Base-by-base conservation (phyloP, 2,888 invertebrate genomes). In the Leptinotarsa peninsularis region DNA sequence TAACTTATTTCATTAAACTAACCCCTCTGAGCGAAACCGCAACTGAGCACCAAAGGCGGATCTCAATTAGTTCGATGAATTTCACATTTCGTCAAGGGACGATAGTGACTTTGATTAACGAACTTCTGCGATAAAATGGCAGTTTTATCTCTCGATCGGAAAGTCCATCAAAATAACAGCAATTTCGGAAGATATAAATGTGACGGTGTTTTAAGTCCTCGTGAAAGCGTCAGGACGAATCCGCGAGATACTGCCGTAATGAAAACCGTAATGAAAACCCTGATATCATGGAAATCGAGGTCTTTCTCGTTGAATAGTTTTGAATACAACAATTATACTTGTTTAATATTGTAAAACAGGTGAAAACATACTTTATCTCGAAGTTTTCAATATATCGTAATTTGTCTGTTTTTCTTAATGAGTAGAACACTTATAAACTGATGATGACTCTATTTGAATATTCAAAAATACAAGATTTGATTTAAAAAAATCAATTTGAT, bases 191-290 rank as follows among this genome's bases (percentile, higher is more conserved):
- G 23, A 58, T 27, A 58, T 58, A 58, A 58, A 15, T 14, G 23
- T 58, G 58, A 58, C 58, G 58, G 58, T 23, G 27, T 58, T 58
- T 58, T 58, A 27, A 58, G 23, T 23, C 58, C 58, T 21, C 23
- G 14, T 58, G 23, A 58, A 58, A 58, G 58, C 58, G 15, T 15
- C 58, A 23, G 17, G 58, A 27, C 23, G 58, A 58, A 58, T 58
- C 58, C 14, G 58, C 21, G 23, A 58, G 27, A 23, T 58, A 17
- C 15, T 1, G 58, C 14, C 4, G 15, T 23, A 23, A 58, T 58
- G 23, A 58, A 58, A 58, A n/a, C n/a, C n/a, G n/a, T n/a, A n/a
- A 58, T 58, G 58, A 58, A 58, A 27, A 23, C 15, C 15, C 58
- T 14, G 21, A 4, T 58, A 58, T 52, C n/a, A 2, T 52, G 15